Evolutionary conservation across 1,140 invertebrate genomes (phyloP), one percentile per base, ranked within the genome.

Genomic region (Caerostris extrusa): DNA sequence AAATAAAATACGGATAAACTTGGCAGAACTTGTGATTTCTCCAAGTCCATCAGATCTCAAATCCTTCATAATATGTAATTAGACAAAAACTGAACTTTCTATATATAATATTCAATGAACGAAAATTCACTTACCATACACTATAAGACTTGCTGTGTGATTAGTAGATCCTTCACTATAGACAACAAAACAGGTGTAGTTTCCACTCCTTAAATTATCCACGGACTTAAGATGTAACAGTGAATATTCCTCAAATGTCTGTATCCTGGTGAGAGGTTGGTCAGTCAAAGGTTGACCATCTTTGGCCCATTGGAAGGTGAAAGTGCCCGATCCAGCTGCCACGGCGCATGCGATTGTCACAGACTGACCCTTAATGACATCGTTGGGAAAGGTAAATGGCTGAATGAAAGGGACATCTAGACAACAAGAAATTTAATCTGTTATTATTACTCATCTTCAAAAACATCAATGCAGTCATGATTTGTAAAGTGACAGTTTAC

Each of bases 171-270:
- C 97, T 57, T 97, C 97, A 71, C 96, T 96, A 96, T 98, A 98
- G 94, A 96, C 96, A 34, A 97, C 98, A 61, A 97, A 96, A 96
- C 98, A 98, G 17, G 97, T 97, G 95, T 98, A 98, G 95, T 97
- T 97, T 10, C 98, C 98, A 60, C 93, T 94, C 50, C 71, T 88
- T 2, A 19, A 55, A 8, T 34, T 64, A 19, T 93, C 87, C 86
- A 90, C 87, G 8, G 67, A 60, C 50, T 83, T 88, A 3, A 93
- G 34, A 12, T n/a, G 56, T 3, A 93, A 69, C 69, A 93, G 55
- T 3, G 93, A 93, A 57, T 82, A 90, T 64, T 93, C 93, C 34
- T 88, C 85, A 10, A 69, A 64, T 8, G 93, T 89, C 14, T 81
- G 93, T 58, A 89, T 82, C 19, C 61, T 88, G 5, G 93, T 89